A percentile compares a stretch with the other conserved stretches of the same genome.
phyloP scores from a whole-genome alignment of 1,140 invertebrate species.

The Oreohelix idahoensis region DNA sequence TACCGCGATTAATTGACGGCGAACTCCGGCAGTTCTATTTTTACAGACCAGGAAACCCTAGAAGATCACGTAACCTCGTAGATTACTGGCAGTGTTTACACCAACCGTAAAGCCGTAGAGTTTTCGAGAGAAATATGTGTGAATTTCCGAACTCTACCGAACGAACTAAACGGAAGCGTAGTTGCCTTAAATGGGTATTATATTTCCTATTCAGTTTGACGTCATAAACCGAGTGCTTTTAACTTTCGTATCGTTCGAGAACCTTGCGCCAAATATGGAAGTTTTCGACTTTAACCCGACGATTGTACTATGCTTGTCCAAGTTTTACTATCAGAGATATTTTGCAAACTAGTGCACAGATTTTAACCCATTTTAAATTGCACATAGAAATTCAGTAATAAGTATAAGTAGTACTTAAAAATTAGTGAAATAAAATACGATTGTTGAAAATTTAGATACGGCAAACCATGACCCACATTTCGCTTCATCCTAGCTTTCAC shows the following conservation, averaged over 20 bases:
- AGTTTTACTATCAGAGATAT: conserved; percentile 46
- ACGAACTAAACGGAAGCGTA: conserved; percentile 21
- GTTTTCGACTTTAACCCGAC: conserved; percentile 50
- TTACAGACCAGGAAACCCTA: conserved; percentile 3
- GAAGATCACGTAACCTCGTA: neutral
- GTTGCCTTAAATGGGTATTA: conserved; percentile 53
- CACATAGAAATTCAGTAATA: neutral
- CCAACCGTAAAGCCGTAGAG: conserved; percentile 8
- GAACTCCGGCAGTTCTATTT: no score
- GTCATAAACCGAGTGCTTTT: conserved; percentile 38
- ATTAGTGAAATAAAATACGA: neutral
- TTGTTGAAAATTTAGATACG: neutral
- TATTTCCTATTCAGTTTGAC: conserved; percentile 52
- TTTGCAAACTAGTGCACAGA: conserved; percentile 40
- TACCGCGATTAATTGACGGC: no score
- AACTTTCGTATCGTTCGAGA: conserved; percentile 18
- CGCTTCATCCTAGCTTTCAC: neutral
- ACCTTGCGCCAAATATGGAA: conserved; percentile 62
- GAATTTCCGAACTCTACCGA: conserved; percentile 27
- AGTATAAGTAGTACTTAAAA: neutral
- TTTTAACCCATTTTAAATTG: conserved; percentile 17
- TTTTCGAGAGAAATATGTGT: conserved; percentile 15
- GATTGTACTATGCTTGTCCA: conserved; percentile 42
- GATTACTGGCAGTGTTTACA: neutral
- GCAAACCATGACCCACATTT: neutral